Base-by-base conservation (phyloP, 2,113 vertebrate species). In the Elephas maximus region DNA sequence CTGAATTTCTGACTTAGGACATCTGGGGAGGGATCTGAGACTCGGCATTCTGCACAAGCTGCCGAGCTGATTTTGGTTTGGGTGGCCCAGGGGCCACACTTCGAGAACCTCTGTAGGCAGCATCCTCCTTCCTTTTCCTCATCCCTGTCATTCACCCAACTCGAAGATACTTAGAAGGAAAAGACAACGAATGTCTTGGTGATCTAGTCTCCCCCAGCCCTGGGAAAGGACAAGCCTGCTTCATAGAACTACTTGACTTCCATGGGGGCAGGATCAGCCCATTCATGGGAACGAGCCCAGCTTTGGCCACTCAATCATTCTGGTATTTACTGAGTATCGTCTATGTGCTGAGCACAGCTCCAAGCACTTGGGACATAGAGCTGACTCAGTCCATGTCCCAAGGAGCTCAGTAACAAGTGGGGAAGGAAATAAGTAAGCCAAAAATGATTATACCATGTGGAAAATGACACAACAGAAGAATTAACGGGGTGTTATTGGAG, bases 161-260 rank as follows among this genome's bases (percentile, higher is more conserved):
- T 74, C 57, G 74, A 53, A 80, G 37, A 74, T 0, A 1, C 76
- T 17, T 48, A 33, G 87, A 44, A 78, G 24, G 78, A 85, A 67
- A 57, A 57, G 63, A 7, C 71, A 63, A 6, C 0, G 0, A 63
- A 5, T 0, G 0, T 53, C 45, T 85, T 7, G 2, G 24, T 65
- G 18, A 62, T 21, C 21, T 23, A 1, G 41, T 15, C 37, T 65
- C 15, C 51, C 26, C 18, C 11, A 17, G 37, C 65, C 53, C 67
- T 5, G 24, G 41, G 48, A 7, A 82, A 83, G 62, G 73, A 67
- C 3, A 1, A 21, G 18, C 37, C 6, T 0, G 0, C 74, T n/a
- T 53, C 20, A 18, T 23, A 81, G 78, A 80, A 0, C 0, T 5
- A 15, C 37, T 6, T 5, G 11, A 17, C 28, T 15, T 45, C 69